These are phyloP conservation scores for Anastrepha ludens DNA, from an alignment of 1,140 invertebrate genomes.

Conservation along the genomic window DNA sequence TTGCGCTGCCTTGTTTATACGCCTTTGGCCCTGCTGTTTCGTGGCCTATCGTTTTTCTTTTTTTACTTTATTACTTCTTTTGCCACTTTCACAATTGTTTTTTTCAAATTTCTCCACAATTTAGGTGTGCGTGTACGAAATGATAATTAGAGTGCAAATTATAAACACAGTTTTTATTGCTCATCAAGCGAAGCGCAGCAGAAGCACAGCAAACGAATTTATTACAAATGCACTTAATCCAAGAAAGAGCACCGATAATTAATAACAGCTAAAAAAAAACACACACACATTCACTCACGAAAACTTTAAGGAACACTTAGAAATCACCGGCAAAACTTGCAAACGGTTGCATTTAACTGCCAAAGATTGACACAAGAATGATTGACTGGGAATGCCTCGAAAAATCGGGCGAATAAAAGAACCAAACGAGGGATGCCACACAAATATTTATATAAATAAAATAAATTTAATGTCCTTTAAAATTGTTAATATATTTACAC, in stretches of 20 bases:
- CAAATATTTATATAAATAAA: too few species aligned
- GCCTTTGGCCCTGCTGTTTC: background rate
- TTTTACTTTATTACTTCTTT: constrained; percentile 15
- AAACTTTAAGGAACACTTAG: constrained; percentile 16
- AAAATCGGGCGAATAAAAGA: background rate
- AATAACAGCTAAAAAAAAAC: constrained; percentile 21
- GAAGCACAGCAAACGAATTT: constrained; percentile 3
- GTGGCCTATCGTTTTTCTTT: background rate
- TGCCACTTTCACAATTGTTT: constrained; percentile 24
- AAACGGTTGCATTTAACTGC: constrained; percentile 53
- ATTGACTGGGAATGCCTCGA: background rate
- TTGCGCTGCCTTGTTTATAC: constrained; percentile 6
- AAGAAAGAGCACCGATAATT: constrained; percentile 28
- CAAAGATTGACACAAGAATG: background rate
- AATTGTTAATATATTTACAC: too few species aligned
- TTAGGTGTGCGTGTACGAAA: constrained; percentile 38
- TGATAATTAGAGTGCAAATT: constrained; percentile 40
- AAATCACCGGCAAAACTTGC: background rate
- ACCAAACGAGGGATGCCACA: background rate
- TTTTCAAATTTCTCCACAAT: background rate
- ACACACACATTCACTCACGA: background rate
- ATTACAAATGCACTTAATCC: constrained; percentile 27
- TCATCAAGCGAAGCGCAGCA: constrained; percentile 14
- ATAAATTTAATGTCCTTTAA: too few species aligned
- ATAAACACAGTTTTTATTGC: constrained; percentile 46